Conservation (phyloP, 2,888 invertebrate genomes). For the Tipula unca region DNA sequence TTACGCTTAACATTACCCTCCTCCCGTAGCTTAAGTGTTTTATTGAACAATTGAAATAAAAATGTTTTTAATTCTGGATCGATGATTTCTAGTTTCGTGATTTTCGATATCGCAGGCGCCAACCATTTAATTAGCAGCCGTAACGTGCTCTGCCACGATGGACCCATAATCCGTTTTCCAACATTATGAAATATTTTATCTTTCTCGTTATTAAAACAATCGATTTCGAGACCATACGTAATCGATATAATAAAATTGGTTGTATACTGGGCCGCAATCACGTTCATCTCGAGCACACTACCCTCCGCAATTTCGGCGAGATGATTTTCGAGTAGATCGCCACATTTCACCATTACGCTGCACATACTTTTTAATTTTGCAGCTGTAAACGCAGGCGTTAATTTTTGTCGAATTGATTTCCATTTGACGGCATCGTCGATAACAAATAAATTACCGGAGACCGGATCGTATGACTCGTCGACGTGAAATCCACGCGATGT, state of each 20-base stretch:
- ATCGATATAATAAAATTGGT: conserved; percentile 35
- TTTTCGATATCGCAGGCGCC: background rate
- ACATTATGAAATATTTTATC: conserved; percentile 30
- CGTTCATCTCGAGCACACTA: conserved; percentile 37
- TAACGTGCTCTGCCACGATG: background rate
- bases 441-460: conserved; percentile 49
- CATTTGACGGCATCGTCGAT: conserved; percentile 46
- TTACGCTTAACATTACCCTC: background rate
- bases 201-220: conserved; percentile 28
- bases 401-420: conserved; percentile 49
- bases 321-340: conserved; percentile 42
- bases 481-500: conserved; percentile 49
- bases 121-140: background rate
- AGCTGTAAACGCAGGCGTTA: conserved; percentile 53
- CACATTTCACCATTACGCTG: conserved; percentile 46
- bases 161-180: conserved; percentile 25
- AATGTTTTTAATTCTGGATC: background rate
- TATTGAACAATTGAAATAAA: background rate
- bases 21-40: background rate
- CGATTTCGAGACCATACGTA: conserved; percentile 34
- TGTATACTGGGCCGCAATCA: conserved; percentile 33
- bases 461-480: conserved; percentile 48
- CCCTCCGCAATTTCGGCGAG: conserved; percentile 36
- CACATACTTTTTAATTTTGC: conserved; percentile 54
- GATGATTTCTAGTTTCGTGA: background rate